Evolutionary conservation across 2,113 vertebrate species (phyloP).

Genomic region (Fukomys damarensis): DNA sequence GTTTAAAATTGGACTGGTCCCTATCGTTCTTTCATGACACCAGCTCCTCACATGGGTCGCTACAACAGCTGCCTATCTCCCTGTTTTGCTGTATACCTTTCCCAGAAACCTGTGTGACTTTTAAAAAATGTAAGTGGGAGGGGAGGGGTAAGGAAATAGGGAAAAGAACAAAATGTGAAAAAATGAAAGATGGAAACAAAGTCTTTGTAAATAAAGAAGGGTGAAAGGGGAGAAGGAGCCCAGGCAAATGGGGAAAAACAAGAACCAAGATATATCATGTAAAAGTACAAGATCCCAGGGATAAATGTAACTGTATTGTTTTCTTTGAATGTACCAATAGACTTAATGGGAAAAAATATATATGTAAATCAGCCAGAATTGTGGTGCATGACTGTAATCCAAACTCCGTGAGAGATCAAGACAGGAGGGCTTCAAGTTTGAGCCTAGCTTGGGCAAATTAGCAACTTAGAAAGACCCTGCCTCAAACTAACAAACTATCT

Average conservation of each 20-base stretch:
- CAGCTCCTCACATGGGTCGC: neutral
- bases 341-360: too few species aligned
- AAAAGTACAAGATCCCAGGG: too few species aligned
- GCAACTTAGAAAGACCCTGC: neutral
- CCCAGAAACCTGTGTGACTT: neutral
- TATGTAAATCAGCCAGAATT: neutral
- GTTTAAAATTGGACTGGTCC: neutral
- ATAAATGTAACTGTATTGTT: too few species aligned
- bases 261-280: too few species aligned
- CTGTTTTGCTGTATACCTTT: neutral
- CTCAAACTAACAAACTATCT: neutral
- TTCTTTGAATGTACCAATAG: too few species aligned
- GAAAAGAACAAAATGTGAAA: too few species aligned
- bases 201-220: too few species aligned
- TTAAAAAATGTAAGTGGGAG: slow-evolving; percentile 47
- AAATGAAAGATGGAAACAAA: too few species aligned
- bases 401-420: neutral
- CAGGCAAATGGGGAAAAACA: too few species aligned
- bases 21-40: neutral
- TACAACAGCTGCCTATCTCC: neutral
- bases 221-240: too few species aligned
- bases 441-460: neutral
- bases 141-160: too few species aligned
- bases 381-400: neutral
- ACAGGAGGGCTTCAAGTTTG: neutral